A percentile compares a stretch with the other conserved stretches of the same genome.
phyloP scores from a whole-genome alignment of 2,888 invertebrate genomes.

The Drosophila kambysellisi region DNA sequence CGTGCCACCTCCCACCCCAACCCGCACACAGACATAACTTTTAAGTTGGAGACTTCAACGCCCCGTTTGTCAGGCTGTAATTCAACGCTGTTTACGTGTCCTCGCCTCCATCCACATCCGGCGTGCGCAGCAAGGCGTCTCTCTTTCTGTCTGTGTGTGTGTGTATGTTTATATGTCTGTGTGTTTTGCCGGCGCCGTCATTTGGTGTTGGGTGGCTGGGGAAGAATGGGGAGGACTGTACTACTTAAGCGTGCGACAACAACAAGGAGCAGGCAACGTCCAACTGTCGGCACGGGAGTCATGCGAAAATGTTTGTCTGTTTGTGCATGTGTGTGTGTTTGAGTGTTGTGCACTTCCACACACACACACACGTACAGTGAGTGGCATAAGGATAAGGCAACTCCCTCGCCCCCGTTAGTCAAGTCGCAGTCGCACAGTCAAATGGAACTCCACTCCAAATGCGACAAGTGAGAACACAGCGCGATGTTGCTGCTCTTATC shows the following conservation, averaged over 20 bases:
- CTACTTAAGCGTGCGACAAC: conserved; percentile 68
- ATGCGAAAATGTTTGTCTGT: conserved; percentile 59
- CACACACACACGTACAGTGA: conserved; percentile 18
- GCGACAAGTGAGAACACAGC: conserved; percentile 66
- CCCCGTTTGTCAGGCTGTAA: conserved; percentile 79
- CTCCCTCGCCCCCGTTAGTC: conserved; percentile 51
- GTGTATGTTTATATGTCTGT: conserved; percentile 16
- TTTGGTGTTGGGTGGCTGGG: conserved; percentile 17
- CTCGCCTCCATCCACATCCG: conserved; percentile 40
- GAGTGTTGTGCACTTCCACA: conserved; percentile 32
- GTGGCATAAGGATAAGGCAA: conserved; percentile 47
- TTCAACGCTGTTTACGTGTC: conserved; percentile 78
- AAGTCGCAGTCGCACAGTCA: conserved; percentile 62
- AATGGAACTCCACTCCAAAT: conserved; percentile 54
- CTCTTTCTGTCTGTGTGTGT: conserved; percentile 14
- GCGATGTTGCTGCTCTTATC: conserved; percentile 40
- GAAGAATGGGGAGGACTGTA: conserved; percentile 39
- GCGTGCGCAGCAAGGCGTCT: conserved; percentile 46
- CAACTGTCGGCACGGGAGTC: conserved; percentile 64
- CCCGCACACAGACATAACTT: conserved; percentile 65
- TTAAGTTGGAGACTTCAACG: conserved; percentile 78
- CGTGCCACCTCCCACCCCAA: conserved; percentile 13
- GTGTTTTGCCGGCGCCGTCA: conserved; percentile 10
- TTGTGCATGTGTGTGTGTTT: conserved; percentile 27
- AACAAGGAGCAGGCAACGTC: conserved; percentile 52